Evolutionary conservation across 2,797 vertebrate species (phyloP), one percentile per base, ranked within the genome.

Genomic region (Macropodus opercularis): DNA sequence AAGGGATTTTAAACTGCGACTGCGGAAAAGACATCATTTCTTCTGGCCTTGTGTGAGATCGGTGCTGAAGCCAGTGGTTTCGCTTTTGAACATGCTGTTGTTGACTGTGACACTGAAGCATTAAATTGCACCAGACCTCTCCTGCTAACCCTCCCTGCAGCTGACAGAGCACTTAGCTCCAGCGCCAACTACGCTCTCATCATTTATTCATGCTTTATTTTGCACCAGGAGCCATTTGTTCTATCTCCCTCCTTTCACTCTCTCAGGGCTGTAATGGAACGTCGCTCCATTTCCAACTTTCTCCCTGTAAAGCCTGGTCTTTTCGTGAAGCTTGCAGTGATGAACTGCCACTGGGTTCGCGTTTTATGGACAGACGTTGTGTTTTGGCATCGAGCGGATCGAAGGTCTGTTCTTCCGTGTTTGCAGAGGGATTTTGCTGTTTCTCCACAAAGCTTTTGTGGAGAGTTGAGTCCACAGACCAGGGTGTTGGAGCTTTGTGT

Each of bases 131-230:
- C 50, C 15, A 1, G 38, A 42, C 4, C 21, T 32, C 38, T 32
- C 12, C 21, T 4, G 39, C 35, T 4, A 2, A 9, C n/a, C 24
- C 26, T n/a, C 49, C 21, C 67, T 44, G 40, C 36, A 50, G 78
- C 79, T 80, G 77, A 83, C 76, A 5, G 62, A 65, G 82, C 85
- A 81, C 82, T 87, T 69, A 77, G 62, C 63, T 69, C 12, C 67
- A 31, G 42, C 42, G 50, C 61, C 17, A 79, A 68, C 59, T 55
- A 49, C 11, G 26, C 69, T 40, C 73, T 86, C 87, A 88, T 89
- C 66, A 73, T 77, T 89, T 72, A 89, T 89, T 89, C 61, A 89
- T 76, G 77, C 19, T 69, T 59, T 49, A 59, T 83, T 86, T 82
- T 78, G 79, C 79, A 83, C 67, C 71, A 69, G 77, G 71, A 85